Conservation (phyloP, 2,113 vertebrate species). For the Salvelinus namaycush region DNA sequence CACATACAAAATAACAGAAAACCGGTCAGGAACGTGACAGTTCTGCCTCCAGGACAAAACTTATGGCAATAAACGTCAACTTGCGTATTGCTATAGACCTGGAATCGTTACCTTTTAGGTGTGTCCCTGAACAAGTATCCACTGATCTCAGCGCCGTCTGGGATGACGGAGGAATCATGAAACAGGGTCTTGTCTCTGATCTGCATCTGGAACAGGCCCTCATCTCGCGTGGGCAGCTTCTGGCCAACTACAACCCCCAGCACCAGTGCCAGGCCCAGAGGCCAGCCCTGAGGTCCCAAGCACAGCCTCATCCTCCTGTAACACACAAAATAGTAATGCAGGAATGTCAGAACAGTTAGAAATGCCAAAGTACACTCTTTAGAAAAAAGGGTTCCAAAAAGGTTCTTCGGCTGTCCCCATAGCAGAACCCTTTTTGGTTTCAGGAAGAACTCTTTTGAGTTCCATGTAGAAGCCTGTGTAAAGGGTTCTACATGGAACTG, state of each 20-base stretch:
- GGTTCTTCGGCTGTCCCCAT: too few species aligned
- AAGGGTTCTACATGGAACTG: too few species aligned
- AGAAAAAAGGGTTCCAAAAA: too few species aligned
- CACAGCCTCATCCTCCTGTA: conserved; percentile 87
- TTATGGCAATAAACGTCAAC: too few species aligned
- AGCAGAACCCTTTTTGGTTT: too few species aligned
- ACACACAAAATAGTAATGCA: conserved; percentile 34
- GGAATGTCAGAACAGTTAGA: background rate
- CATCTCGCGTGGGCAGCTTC: conserved; percentile 94
- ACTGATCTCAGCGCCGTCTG: conserved; percentile 94
- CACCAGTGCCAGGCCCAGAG: conserved; percentile 70
- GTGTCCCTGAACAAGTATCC: conserved; percentile 96
- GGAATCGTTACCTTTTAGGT: conserved; percentile 83
- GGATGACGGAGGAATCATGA: conserved; percentile 91
- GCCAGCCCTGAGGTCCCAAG: conserved; percentile 57
- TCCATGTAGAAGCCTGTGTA: too few species aligned
- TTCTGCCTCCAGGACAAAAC: too few species aligned
- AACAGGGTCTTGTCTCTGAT: conserved; percentile 90
- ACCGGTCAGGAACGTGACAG: too few species aligned
- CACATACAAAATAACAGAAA: too few species aligned
- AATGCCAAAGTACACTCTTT: too few species aligned
- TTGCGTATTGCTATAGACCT: too few species aligned
- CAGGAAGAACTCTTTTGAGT: too few species aligned
- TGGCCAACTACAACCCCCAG: conserved; percentile 77
- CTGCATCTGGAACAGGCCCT: conserved; percentile 97